phyloP scores from a whole-genome alignment of 2,113 vertebrate genomes.

The Mirza zaza region DNA sequence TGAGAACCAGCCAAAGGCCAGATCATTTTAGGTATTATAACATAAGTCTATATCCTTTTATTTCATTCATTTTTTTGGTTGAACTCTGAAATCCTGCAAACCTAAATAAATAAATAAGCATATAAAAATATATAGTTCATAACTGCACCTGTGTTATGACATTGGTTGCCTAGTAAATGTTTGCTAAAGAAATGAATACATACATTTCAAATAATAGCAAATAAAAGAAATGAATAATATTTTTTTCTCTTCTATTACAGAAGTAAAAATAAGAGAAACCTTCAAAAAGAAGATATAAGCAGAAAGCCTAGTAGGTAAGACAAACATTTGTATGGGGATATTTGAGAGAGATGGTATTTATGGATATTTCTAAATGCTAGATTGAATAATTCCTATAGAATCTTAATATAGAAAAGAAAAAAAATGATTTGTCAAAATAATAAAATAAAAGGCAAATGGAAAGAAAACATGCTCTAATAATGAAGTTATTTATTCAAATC shows the following conservation, averaged over 20 bases:
- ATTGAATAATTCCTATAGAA: neutral
- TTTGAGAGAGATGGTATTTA: neutral
- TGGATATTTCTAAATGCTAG: neutral
- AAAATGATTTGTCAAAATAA: neutral
- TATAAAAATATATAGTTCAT: neutral
- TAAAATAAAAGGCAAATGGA: neutral
- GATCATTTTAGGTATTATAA: neutral
- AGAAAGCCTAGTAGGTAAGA: neutral
- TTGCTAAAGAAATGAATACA: neutral
- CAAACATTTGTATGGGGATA: neutral
- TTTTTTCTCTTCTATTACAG: neutral
- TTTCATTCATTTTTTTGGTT: neutral
- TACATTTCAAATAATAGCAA: slow-evolving; percentile 9
- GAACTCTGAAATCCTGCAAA: neutral
- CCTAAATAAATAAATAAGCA: neutral
- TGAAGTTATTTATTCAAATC: slow-evolving; percentile 35
- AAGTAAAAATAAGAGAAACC: neutral
- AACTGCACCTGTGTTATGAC: neutral
- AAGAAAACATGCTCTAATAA: neutral
- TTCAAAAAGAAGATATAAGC: neutral
- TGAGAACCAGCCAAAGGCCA: neutral
- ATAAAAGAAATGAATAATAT: neutral
- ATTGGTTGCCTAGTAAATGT: neutral
- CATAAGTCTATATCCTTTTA: neutral
- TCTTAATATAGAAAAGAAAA: neutral